These are phyloP conservation scores for Ctenomys sociabilis DNA, from an alignment of 2,113 vertebrate genomes.

Conservation along the genomic window DNA sequence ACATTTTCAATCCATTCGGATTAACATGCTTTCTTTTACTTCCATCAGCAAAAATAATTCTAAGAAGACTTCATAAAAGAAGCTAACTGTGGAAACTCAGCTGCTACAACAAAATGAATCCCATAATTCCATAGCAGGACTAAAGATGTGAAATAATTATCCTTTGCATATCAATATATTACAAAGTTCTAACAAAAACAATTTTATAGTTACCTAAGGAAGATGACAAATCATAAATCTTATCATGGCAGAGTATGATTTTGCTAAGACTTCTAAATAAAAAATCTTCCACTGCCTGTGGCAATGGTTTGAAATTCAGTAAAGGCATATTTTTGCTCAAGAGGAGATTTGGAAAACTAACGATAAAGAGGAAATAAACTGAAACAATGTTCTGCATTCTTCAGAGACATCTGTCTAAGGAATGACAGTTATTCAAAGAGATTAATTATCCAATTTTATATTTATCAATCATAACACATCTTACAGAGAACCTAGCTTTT, in stretches of 20 bases:
- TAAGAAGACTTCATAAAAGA: not conserved
- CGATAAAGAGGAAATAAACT: conserved; percentile 48
- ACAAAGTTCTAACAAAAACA: not conserved
- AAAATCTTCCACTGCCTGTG: conserved; percentile 12
- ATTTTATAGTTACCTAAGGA: not conserved
- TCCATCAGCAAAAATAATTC: not conserved
- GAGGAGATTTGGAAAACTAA: conserved; percentile 59
- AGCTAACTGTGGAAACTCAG: not conserved
- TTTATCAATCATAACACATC: conserved; percentile 37
- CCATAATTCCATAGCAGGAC: not conserved
- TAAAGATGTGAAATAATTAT: not conserved
- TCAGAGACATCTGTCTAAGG: not conserved
- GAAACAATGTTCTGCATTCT: not conserved
- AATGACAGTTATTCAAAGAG: conserved; percentile 9
- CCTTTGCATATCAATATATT: not conserved
- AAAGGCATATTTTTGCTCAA: conserved; percentile 37
- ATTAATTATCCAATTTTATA: not conserved
- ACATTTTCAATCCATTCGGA: not conserved
- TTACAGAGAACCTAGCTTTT: not conserved
- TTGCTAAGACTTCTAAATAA: conserved; percentile 40
- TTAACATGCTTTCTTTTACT: not conserved
- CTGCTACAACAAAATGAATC: not conserved
- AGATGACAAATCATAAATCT: not conserved
- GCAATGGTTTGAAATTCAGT: not conserved
- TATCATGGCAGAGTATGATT: conserved; percentile 50